Percentiles rank a stretch among this genome's conserved stretches.
These are phyloP conservation scores for Chondrilla cf. caribensis DNA, from an alignment of 37 sponge, comb jelly and placozoan species.

Conservation along the genomic window DNA sequence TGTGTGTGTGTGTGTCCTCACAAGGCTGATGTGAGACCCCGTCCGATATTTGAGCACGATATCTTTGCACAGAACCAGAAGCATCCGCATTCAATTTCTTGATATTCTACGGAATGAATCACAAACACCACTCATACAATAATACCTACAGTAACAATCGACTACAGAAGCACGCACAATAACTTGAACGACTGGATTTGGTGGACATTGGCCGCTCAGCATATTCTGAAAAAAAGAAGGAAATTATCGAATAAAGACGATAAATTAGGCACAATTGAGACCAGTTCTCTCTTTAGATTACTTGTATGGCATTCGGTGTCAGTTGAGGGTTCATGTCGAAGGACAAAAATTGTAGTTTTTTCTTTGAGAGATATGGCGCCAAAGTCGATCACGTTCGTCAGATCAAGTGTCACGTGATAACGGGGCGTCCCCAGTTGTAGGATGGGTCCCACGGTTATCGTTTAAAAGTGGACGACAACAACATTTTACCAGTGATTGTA, in stretches of 20 bases:
- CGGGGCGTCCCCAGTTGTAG: not conserved
- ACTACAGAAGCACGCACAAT: constrained; percentile 28
- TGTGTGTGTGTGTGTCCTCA: too few relatives aligned
- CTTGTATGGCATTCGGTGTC: constrained; percentile 25
- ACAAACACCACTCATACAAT: not conserved
- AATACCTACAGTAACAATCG: not conserved
- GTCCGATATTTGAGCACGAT: constrained; percentile 63
- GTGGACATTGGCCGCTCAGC: constrained; percentile 13
- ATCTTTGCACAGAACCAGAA: constrained; percentile 19
- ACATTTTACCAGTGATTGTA: too few relatives aligned
- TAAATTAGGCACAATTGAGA: not conserved
- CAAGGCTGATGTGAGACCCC: constrained; percentile 54
- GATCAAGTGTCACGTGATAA: not conserved
- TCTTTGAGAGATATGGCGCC: not conserved
- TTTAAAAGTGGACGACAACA: too few relatives aligned
- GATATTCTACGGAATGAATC: constrained; percentile 39
- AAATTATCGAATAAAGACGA: too few relatives aligned
- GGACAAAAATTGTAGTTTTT: not conserved
- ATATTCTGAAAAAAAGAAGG: constrained; percentile 37
- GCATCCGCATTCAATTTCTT: constrained; percentile 38
- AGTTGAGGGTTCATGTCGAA: constrained; percentile 7
- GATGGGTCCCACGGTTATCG: too few relatives aligned
- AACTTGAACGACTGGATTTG: constrained; percentile 60
- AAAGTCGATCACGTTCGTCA: not conserved
- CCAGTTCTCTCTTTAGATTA: not conserved